A percentile compares a stretch with the other conserved stretches of the same genome.
phyloP scores from a whole-genome alignment of 92 coral and sea anemone species.

The Epizoanthus fatuus region DNA sequence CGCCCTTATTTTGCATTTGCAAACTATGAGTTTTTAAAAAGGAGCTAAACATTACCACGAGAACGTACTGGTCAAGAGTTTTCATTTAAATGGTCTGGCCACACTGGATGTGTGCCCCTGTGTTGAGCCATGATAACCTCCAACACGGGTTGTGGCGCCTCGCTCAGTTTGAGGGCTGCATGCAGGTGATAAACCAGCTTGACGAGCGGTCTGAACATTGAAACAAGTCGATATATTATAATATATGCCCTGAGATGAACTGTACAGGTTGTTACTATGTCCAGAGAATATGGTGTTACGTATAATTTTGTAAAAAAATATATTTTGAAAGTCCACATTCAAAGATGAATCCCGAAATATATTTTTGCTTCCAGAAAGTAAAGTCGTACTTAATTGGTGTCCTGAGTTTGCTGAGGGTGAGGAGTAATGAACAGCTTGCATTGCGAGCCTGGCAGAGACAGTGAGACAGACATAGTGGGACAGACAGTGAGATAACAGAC shows the following conservation, averaged over 20 bases:
- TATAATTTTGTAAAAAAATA: slow-evolving; percentile 31
- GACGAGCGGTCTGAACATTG: not conserved
- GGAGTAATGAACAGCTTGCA: too few species aligned
- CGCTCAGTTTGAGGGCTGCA: not conserved
- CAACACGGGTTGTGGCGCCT: not conserved
- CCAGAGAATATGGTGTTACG: not conserved
- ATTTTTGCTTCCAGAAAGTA: not conserved
- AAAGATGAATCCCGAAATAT: slow-evolving; percentile 18
- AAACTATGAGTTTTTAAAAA: too few species aligned
- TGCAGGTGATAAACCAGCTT: not conserved
- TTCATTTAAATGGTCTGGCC: too few species aligned
- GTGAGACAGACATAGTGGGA: too few species aligned
- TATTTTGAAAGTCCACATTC: slow-evolving; percentile 1
- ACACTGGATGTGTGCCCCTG: too few species aligned
- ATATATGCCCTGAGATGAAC: slow-evolving; percentile 2
- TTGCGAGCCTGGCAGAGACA: too few species aligned
- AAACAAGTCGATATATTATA: not conserved
- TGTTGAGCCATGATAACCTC: not conserved
- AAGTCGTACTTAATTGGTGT: not conserved
- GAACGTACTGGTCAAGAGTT: too few species aligned
- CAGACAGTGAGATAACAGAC: too few species aligned
- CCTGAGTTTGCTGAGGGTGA: too few species aligned
- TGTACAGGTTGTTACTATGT: slow-evolving; percentile 1
- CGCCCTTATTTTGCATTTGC: too few species aligned
- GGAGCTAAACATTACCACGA: too few species aligned